Evolutionary conservation across 2,888 invertebrate genomes (phyloP).

Genomic region (Troides helena): DNA sequence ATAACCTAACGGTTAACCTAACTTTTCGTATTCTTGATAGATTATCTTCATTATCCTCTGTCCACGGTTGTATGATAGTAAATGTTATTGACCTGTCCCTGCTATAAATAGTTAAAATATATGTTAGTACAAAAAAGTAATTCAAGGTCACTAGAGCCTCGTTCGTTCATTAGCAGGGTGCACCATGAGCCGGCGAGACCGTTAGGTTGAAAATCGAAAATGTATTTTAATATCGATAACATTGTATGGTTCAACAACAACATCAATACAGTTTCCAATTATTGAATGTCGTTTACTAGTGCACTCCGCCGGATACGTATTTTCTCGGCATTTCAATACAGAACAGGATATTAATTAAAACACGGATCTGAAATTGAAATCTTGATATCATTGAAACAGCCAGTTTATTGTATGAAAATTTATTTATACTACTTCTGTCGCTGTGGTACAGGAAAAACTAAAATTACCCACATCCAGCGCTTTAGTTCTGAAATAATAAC

Average conservation of each 20-base stretch:
- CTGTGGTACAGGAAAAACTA: neutral
- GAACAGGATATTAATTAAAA: constrained; percentile 29
- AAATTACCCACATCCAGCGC: neutral
- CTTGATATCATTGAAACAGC: constrained; percentile 15
- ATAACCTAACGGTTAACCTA: no score
- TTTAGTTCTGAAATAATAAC: neutral
- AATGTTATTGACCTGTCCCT: no score
- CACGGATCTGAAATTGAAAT: constrained; percentile 29
- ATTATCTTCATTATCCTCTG: no score
- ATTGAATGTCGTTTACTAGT: constrained; percentile 38
- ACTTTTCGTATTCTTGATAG: no score
- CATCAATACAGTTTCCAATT: constrained; percentile 32
- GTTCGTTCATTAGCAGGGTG: no score
- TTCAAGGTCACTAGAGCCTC: no score
- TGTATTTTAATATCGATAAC: constrained; percentile 7
- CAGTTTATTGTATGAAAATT: constrained; percentile 3
- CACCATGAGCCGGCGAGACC: no score
- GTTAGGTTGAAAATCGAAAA: neutral
- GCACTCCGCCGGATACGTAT: constrained; percentile 35
- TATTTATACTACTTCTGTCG: neutral
- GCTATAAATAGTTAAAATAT: no score
- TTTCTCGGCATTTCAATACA: constrained; percentile 22
- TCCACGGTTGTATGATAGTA: no score
- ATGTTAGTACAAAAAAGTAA: no score
- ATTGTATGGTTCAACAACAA: constrained; percentile 7